Percentiles rank a stretch among this genome's conserved stretches.
Evolutionary conservation across 2,113 vertebrate genomes (phyloP).

Genomic region (Cinclus cinclus): DNA sequence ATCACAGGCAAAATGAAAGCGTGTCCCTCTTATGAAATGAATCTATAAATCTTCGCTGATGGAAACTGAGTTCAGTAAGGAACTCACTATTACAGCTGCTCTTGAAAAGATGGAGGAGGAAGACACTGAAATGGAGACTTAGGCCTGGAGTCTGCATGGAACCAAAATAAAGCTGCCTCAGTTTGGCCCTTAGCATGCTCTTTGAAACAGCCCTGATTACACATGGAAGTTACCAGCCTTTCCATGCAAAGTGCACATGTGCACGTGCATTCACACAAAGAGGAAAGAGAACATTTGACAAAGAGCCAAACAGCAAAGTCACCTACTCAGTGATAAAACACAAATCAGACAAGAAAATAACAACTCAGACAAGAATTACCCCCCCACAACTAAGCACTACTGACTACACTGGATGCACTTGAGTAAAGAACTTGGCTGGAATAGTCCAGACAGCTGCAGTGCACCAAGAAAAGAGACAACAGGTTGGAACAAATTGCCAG

Average conservation of each 20-base stretch:
- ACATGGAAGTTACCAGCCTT: not conserved
- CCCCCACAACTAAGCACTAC: not conserved
- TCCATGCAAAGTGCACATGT: rapidly evolving
- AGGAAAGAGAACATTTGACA: not conserved
- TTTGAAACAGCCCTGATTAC: not conserved
- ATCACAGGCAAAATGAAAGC: slow-evolving; percentile 35
- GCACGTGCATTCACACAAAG: rapidly evolving
- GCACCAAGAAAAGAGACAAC: not conserved
- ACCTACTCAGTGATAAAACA: not conserved
- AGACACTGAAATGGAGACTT: not conserved
- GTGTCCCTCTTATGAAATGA: not conserved
- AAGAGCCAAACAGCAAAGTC: not conserved
- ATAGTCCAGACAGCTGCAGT: not conserved
- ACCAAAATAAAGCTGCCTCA: not conserved
- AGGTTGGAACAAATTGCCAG: not conserved
- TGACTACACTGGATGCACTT: not conserved
- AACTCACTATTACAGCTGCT: slow-evolving; percentile 6
- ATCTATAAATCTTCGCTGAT: slow-evolving; percentile 33
- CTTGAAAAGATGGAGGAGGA: not conserved
- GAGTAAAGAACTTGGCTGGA: not conserved
- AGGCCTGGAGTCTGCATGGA: not conserved
- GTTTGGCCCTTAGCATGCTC: not conserved
- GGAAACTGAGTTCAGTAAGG: not conserved
- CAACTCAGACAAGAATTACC: not conserved
- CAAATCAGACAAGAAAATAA: not conserved